phyloP scores from a whole-genome alignment of 1,140 invertebrate genomes.

The Pogonus chalceus region DNA sequence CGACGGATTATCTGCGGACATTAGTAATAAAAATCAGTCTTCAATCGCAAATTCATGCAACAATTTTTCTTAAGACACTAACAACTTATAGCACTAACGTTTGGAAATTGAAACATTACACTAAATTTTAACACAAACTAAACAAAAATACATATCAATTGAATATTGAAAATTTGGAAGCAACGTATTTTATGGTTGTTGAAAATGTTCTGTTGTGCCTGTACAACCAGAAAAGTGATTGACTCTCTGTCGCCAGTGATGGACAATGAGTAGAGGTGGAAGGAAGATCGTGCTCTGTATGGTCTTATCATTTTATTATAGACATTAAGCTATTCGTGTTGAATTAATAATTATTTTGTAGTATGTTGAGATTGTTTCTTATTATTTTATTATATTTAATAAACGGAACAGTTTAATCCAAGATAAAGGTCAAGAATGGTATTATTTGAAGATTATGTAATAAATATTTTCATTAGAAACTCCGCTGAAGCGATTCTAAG shows the following conservation, averaged over 20 bases:
- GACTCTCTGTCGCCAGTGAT: neutral
- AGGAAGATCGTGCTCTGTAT: neutral
- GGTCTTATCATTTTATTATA: neutral
- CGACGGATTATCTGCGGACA: constrained; percentile 48
- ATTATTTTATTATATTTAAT: too few species aligned
- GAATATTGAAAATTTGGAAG: neutral
- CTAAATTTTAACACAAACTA: neutral
- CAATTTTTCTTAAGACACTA: neutral
- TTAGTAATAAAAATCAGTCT: constrained; percentile 12
- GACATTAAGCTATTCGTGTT: neutral
- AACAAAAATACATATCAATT: neutral
- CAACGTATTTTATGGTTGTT: too few species aligned
- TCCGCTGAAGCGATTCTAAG: neutral
- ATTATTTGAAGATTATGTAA: neutral
- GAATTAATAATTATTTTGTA: neutral
- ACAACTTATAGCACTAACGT: neutral
- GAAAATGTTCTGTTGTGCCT: too few species aligned
- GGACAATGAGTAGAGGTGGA: neutral
- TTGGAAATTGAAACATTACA: neutral
- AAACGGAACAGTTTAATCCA: neutral
- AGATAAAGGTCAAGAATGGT: neutral
- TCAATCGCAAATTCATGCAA: neutral
- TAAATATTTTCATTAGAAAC: neutral
- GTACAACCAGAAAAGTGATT: neutral
- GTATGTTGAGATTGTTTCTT: too few species aligned